These are phyloP conservation scores for Trinectes maculatus DNA, from an alignment of 2,113 vertebrate genomes.

Conservation along the genomic window DNA sequence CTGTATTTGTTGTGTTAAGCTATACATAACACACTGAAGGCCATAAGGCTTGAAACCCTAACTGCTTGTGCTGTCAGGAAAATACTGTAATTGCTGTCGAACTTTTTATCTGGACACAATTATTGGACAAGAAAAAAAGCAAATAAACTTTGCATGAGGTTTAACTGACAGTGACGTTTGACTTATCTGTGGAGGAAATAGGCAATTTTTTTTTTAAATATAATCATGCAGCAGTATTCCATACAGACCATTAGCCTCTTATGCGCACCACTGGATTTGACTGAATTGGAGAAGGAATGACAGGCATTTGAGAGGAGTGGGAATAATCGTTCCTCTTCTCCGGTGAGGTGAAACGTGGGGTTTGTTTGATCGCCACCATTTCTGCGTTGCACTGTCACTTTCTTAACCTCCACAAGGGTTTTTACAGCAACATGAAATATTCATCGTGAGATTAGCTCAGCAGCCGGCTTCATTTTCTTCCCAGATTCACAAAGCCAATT, in stretches of 20 bases:
- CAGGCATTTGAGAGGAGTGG: constrained; percentile 41
- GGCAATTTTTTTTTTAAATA: not conserved
- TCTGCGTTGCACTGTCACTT: constrained; percentile 32
- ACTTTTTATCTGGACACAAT: constrained; percentile 9
- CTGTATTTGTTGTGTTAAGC: constrained; percentile 8
- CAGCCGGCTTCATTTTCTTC: constrained; percentile 33
- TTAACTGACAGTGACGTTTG: not conserved
- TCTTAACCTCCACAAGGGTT: constrained; percentile 63
- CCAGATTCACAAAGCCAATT: constrained; percentile 44
- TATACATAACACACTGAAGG: constrained; percentile 54
- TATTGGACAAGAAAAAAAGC: not conserved
- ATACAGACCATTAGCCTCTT: constrained; percentile 16
- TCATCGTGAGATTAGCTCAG: constrained; percentile 51
- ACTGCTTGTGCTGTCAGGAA: not conserved
- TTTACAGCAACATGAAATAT: constrained; percentile 63
- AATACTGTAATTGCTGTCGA: not conserved
- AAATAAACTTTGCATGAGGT: not conserved
- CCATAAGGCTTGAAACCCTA: constrained; percentile 44
- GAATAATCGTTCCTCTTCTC: constrained; percentile 31
- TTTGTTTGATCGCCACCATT: constrained; percentile 50
- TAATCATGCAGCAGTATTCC: constrained; percentile 15
- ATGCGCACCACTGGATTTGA: constrained; percentile 43
- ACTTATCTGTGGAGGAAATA: no score
- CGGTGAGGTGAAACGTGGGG: constrained; percentile 15
- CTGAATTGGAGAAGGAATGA: constrained; percentile 50